These are phyloP conservation scores for Odontamblyopus lacepedii DNA, from an alignment of 2,797 vertebrate genomes.

Conservation along the genomic window DNA sequence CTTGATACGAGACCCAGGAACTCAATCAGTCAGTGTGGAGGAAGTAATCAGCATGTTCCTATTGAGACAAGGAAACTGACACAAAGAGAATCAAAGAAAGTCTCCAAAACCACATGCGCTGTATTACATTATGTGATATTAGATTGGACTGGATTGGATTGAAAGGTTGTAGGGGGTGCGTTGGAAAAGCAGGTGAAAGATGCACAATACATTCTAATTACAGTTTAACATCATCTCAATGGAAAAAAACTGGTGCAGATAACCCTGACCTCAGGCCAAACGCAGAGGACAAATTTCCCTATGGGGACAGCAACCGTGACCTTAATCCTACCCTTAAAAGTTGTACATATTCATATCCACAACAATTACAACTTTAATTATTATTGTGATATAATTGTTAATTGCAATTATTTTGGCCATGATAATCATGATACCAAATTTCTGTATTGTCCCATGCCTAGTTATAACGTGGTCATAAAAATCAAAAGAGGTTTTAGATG, in stretches of 20 bases:
- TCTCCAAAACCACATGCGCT: constrained; percentile 17
- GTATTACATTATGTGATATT: constrained; percentile 7
- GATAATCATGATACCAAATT: too few species aligned
- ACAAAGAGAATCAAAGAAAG: constrained; percentile 49
- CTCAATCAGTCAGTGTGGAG: constrained; percentile 17
- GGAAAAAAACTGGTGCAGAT: too few species aligned
- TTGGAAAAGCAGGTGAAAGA: not conserved
- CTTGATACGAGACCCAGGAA: constrained; percentile 31
- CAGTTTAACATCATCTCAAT: not conserved
- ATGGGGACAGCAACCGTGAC: too few species aligned
- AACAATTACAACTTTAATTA: too few species aligned
- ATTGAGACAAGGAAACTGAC: constrained; percentile 17
- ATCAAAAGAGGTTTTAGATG: not conserved
- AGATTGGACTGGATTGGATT: constrained; percentile 1
- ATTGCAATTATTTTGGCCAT: too few species aligned
- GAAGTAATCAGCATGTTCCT: constrained; percentile 1
- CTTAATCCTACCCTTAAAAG: too few species aligned
- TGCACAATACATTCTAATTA: constrained; percentile 5
- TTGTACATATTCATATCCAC: too few species aligned
- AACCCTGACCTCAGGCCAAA: too few species aligned
- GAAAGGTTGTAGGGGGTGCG: constrained; percentile 11
- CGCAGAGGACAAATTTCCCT: too few species aligned
- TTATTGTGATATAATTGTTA: too few species aligned
- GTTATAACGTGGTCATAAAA: too few species aligned
- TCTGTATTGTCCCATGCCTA: too few species aligned